Evolutionary conservation across 2,113 vertebrate species (phyloP).

Genomic region (Panthera tigris): DNA sequence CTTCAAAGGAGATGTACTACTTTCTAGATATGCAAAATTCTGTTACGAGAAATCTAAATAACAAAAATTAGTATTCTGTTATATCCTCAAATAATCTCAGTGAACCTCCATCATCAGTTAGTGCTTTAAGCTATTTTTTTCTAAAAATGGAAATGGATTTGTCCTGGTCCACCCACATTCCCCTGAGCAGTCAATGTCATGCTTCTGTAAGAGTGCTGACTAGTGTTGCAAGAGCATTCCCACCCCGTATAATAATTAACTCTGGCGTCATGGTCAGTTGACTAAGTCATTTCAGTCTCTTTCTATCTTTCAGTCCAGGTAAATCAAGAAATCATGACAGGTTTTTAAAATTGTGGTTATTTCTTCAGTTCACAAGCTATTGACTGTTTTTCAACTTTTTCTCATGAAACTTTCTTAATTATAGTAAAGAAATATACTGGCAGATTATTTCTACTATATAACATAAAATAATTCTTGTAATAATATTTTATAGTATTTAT

Average conservation of each 20-base stretch:
- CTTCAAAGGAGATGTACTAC: not conserved
- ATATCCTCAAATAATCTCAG: not conserved
- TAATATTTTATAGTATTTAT: not conserved
- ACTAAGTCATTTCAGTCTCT: not conserved
- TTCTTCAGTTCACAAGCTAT: not conserved
- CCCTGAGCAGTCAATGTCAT: not conserved
- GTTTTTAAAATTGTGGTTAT: not conserved
- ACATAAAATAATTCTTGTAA: not conserved
- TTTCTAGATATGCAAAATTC: not conserved
- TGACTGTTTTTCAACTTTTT: not conserved
- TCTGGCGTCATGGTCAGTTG: not conserved
- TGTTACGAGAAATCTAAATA: not conserved
- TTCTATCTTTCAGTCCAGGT: not conserved
- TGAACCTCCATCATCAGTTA: not conserved
- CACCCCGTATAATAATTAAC: not conserved
- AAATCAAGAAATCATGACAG: not conserved
- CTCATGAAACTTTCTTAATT: not conserved
- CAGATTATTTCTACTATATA: not conserved
- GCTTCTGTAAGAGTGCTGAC: not conserved
- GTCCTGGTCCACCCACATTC: not conserved
- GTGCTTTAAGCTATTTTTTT: not conserved
- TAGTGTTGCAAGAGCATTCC: rapidly evolving
- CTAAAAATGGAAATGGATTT: not conserved
- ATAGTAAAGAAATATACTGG: not conserved
- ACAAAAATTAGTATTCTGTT: not conserved